These are phyloP conservation scores for Odontocolon sp. DNA, from an alignment of 2,888 invertebrate genomes.

Conservation along the genomic window DNA sequence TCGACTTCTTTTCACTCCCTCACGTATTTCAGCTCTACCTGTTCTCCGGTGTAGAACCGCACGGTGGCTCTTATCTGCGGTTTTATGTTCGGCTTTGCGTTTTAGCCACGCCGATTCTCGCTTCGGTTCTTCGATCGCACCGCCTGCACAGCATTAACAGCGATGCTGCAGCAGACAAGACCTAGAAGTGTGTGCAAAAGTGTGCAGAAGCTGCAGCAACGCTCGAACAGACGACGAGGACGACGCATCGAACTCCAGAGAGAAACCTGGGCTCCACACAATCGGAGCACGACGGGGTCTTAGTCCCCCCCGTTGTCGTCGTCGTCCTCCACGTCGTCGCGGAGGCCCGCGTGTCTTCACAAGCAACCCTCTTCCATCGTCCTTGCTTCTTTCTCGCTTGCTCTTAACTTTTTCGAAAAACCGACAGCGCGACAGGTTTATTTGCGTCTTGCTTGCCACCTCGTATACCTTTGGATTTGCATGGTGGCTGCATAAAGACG, in stretches of 20 bases:
- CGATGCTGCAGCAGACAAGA: slow-evolving; percentile 13
- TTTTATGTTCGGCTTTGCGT: slow-evolving; percentile 78
- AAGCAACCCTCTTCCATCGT: slow-evolving; percentile 32
- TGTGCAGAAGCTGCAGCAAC: slow-evolving; percentile 37
- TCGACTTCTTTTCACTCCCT: slow-evolving; percentile 42
- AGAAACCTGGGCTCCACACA: slow-evolving; percentile 43
- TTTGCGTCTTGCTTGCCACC: slow-evolving; percentile 62
- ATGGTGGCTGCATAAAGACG: slow-evolving; percentile 45
- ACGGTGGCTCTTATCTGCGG: slow-evolving; percentile 76
- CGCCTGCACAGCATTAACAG: too few relatives aligned
- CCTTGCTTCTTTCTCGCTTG: slow-evolving; percentile 54
- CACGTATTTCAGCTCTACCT: slow-evolving; percentile 3
- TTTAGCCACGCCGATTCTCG: slow-evolving; percentile 66
- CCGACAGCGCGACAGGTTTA: slow-evolving; percentile 70
- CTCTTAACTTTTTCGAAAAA: slow-evolving; percentile 68
- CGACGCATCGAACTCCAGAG: slow-evolving; percentile 49
- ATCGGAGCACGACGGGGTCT: slow-evolving; percentile 39
- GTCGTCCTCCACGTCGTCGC: slow-evolving; percentile 44
- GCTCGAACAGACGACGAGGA: slow-evolving; percentile 37
- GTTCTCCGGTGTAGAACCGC: slow-evolving; percentile 33
- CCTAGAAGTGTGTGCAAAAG: slow-evolving; percentile 40
- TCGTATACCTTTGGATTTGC: slow-evolving; percentile 70
- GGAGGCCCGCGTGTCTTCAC: slow-evolving; percentile 45
- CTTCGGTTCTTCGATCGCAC: slow-evolving; percentile 52
- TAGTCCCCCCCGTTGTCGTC: slow-evolving; percentile 21